Base-by-base conservation (phyloP, 1,140 invertebrate species). In the Hycleus cichorii region DNA sequence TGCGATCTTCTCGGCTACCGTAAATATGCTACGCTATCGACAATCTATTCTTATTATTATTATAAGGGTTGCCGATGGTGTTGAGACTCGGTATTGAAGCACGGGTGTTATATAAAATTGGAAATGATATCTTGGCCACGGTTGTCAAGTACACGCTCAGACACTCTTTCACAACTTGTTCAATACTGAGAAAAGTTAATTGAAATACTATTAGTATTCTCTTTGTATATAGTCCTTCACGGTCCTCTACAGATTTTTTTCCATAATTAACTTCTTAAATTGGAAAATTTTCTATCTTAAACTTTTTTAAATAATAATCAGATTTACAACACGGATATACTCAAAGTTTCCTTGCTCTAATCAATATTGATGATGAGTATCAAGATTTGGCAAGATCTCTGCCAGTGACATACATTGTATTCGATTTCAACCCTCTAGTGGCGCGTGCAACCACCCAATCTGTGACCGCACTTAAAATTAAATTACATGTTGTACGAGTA, bases 161-260 rank as follows among this genome's bases (percentile, higher is more conserved):
- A 62, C 64, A 67, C 65, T 65, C 64, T 64, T 68, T 66, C 64
- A 65, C 45, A 68, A 68, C 66, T 68, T 64, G 59, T 60, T 59
- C 54, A 55, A 43, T 38, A 11, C 55, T 49, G 50, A 49, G 56
- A 59, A 62, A 65, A 68, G 59, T 68, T 68, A 68, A 68, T 68
- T 68, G 66, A 68, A 68, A 63, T 68, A 68, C 56, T 68, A 68
- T 68, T 68, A 68, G 64, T 66, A 66, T 68, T 66, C 64, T 66
- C 66, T 64, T 62, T 64, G 57, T 62, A 51, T 39, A 62, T 47
- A 61, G 45, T 59, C 49, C 56, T 58, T 49, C 55, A 47, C 57
- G 47, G 64, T 54, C 56, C 59, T 57, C 54, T 49, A 54, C 57
- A 61, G 51, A 59, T 54, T 58, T 64, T 64, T 64, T 64, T 64